Conservation (phyloP, 2,888 invertebrate genomes). For the Phorcus lineatus region DNA sequence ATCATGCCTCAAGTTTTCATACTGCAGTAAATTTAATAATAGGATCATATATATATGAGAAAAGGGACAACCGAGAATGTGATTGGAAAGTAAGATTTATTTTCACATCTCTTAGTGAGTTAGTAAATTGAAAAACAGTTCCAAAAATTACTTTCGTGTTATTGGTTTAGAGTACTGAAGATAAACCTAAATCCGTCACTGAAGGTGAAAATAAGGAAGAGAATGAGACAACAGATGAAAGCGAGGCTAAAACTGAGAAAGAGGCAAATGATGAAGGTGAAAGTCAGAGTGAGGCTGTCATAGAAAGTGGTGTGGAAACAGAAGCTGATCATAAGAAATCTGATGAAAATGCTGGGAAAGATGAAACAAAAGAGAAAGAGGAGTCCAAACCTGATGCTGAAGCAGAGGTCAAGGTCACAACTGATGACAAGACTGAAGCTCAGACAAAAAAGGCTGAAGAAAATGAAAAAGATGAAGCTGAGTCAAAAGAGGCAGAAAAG, state of each 20-base stretch:
- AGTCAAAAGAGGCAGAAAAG: neutral
- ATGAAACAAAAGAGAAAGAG: constrained; percentile 6
- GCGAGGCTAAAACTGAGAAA: neutral
- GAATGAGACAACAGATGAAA: neutral
- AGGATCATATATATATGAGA: no score
- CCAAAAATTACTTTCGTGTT: neutral
- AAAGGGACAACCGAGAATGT: no score
- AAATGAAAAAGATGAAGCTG: constrained; percentile 22
- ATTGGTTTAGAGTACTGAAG: neutral
- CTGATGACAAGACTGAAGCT: neutral
- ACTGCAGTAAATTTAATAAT: no score
- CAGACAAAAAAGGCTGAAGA: no score
- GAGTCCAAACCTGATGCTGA: neutral
- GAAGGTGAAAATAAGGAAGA: neutral
- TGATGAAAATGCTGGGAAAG: neutral
- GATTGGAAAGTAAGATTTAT: no score
- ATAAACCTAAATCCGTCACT: neutral
- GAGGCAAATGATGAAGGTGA: constrained; percentile 3
- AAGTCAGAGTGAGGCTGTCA: neutral
- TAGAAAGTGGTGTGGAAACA: constrained; percentile 25
- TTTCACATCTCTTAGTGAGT: neutral
- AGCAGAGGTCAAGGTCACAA: neutral
- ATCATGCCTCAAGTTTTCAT: no score
- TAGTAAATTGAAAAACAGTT: neutral
- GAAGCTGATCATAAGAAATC: constrained; percentile 21